Base-by-base conservation (phyloP, 1,140 invertebrate species). In the Apis laboriosa region DNA sequence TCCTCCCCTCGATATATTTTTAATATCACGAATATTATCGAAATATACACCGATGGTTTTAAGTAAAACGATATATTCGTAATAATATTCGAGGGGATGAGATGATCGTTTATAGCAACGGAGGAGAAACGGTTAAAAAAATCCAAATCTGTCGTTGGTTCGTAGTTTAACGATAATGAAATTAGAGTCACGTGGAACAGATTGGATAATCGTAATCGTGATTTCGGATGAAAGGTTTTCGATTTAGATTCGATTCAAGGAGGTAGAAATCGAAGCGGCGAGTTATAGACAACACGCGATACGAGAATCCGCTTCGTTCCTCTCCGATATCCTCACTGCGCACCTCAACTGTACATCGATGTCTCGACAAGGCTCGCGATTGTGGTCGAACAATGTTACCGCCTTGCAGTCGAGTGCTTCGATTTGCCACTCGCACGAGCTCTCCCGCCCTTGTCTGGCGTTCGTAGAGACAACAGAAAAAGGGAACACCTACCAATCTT, bases 321-420 rank as follows among this genome's bases (percentile, higher is more conserved):
- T 87, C 87, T 77, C 71, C 78, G 84, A 80, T 74, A 80, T 88
- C 86, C 87, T 88, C 74, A 88, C 84, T 84, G 87, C 84, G 87
- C 86, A 88, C 86, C 80, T 88, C 87, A 76, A 84, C 87, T 86
- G 74, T 88, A 88, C 87, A 85, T 88, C 87, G 86, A 88, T 81
- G 86, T 77, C 86, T 85, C 76, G 83, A 77, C 83, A 68, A n/a
- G 72, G 77, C 84, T 83, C 55, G 80, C 80, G 70, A 88, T 86
- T 84, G 84, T 77, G 86, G 64, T 80, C 77, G 86, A 76, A 81
- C 87, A 88, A 88, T 88, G 83, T 88, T 88, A 80, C 87, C 76
- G 80, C 68, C 86, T 81, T 81, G 80, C 80, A 88, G 87, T 88
- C 87, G 86, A 66, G 78, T 73, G 55, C 78, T 88, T 87, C 86